A percentile compares a stretch with the other conserved stretches of the same genome.
phyloP scores from a whole-genome alignment of 2,888 invertebrate species.

The Caenorhabditis parvicauda region DNA sequence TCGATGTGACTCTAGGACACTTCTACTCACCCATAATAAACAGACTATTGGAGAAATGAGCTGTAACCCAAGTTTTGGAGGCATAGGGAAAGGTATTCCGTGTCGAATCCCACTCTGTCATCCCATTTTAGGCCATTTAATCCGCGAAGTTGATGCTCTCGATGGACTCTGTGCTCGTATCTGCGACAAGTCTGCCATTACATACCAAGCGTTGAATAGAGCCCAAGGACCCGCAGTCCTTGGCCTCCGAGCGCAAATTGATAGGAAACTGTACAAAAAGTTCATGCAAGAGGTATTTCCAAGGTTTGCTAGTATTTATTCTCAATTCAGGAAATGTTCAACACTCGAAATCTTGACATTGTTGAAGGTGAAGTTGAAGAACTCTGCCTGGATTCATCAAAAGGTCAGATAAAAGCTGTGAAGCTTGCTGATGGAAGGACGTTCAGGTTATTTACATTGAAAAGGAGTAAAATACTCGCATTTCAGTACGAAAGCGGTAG shows the following conservation, averaged over 20 bases:
- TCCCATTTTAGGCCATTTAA: constrained; percentile 35
- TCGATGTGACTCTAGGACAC: constrained; percentile 76
- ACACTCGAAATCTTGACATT: constrained; percentile 70
- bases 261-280: constrained; percentile 76
- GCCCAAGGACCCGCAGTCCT: constrained; percentile 84
- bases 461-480: background rate
- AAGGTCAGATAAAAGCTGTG: constrained; percentile 57
- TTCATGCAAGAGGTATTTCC: constrained; percentile 70
- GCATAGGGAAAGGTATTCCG: constrained; percentile 77
- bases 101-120: constrained; percentile 3
- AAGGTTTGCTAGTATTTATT: background rate
- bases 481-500: constrained; percentile 66
- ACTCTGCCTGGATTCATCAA: constrained; percentile 69
- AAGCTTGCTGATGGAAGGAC: constrained; percentile 12
- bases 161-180: constrained; percentile 80
- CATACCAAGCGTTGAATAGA: constrained; percentile 72
- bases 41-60: constrained; percentile 82
- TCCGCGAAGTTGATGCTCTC: constrained; percentile 78
- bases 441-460: constrained; percentile 2
- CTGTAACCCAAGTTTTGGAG: constrained; percentile 89
- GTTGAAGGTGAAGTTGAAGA: constrained; percentile 78
- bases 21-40: constrained; percentile 80
- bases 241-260: constrained; percentile 85
- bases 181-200: constrained; percentile 69
- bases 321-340: constrained; percentile 37